Evolutionary conservation across 2,113 vertebrate species (phyloP).

Genomic region (Dipodomys stephensi): DNA sequence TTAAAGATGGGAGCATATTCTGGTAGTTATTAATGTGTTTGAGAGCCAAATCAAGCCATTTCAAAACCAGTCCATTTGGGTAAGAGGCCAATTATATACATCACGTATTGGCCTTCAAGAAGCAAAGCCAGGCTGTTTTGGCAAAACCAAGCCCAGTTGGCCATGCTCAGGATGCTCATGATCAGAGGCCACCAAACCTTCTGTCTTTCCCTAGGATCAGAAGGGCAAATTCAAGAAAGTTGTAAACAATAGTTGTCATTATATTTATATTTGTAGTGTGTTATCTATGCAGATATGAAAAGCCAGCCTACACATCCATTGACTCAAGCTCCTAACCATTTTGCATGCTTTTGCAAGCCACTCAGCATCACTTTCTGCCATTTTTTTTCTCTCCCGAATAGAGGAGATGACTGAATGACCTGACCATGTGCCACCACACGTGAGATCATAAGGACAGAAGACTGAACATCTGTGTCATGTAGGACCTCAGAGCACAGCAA

Average conservation of each 20-base stretch:
- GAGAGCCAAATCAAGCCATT: neutral
- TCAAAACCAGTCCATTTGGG: neutral
- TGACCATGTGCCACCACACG: too few species aligned
- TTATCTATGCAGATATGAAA: neutral
- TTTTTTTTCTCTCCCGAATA: neutral
- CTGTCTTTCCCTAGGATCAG: neutral
- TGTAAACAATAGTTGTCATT: neutral
- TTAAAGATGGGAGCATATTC: neutral
- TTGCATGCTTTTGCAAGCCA: neutral
- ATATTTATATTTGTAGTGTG: too few species aligned
- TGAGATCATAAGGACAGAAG: neutral
- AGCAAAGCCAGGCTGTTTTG: neutral
- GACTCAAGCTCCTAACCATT: neutral
- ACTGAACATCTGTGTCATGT: accelerated
- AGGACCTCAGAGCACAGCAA: accelerated
- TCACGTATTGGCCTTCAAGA: neutral
- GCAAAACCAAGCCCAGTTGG: neutral
- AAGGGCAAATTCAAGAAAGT: neutral
- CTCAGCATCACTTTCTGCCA: neutral
- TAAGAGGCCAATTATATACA: neutral
- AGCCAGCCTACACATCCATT: neutral
- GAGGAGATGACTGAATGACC: neutral
- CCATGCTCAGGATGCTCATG: neutral
- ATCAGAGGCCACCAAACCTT: neutral
- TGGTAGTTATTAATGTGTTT: neutral